phyloP scores from a whole-genome alignment of 2,797 vertebrate species.

The Cryptoprocta ferox region DNA sequence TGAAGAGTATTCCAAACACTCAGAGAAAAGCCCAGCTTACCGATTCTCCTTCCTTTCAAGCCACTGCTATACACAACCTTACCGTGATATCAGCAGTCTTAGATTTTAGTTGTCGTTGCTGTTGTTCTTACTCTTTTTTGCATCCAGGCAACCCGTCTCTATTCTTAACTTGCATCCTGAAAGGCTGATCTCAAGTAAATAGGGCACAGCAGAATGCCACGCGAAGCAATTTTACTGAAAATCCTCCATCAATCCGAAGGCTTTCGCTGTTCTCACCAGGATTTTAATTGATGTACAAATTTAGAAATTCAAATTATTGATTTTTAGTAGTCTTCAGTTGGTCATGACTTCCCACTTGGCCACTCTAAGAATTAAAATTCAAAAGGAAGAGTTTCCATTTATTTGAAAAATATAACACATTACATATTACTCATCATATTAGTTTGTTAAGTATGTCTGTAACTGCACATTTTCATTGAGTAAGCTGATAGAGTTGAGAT shows the following conservation, averaged over 20 bases:
- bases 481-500: slow-evolving; percentile 66
- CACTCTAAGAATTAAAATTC: slow-evolving; percentile 53
- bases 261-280: neutral
- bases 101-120: neutral
- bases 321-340: slow-evolving; percentile 20
- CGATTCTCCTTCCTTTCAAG: neutral
- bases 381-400: slow-evolving; percentile 44
- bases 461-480: slow-evolving; percentile 75
- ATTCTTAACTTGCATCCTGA: neutral
- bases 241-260: neutral
- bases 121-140: neutral
- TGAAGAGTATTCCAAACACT: neutral
- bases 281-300: slow-evolving; percentile 6
- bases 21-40: neutral
- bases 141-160: neutral
- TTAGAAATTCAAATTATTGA: neutral
- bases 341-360: slow-evolving; percentile 45
- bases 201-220: neutral
- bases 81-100: neutral
- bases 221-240: slow-evolving; percentile 44
- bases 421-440: slow-evolving; percentile 44
- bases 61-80: neutral
- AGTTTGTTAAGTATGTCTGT: slow-evolving; percentile 64
- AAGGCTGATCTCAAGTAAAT: slow-evolving; percentile 42
- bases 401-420: slow-evolving; percentile 57